Evolutionary conservation across 2,113 vertebrate species (phyloP).

Genomic region (Spizaetus ornatus): DNA sequence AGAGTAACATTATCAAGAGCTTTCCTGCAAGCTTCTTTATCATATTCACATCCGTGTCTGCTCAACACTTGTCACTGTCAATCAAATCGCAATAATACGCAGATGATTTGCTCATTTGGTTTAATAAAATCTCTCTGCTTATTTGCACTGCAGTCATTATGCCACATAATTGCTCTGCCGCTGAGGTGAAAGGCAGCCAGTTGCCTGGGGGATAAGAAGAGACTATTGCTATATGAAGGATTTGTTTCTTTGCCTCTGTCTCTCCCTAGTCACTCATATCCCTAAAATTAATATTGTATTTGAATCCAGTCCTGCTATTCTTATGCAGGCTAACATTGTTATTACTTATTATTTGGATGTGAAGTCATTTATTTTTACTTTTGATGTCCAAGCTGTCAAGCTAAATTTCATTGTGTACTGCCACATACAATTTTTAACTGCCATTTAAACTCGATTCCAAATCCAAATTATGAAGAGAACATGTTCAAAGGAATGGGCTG

Average conservation of each 20-base stretch:
- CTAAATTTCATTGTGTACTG: constrained; percentile 87
- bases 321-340: constrained; percentile 97
- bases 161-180: constrained; percentile 93
- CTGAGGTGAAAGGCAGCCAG: constrained; percentile 90
- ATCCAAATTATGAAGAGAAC: constrained; percentile 81
- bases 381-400: constrained; percentile 87
- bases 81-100: constrained; percentile 98
- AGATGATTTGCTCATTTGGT: constrained; percentile 99
- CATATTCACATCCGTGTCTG: constrained; percentile 86
- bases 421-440: constrained; percentile 93
- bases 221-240: constrained; percentile 91
- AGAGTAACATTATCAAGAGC: constrained; percentile 97
- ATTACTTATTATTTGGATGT: constrained; percentile 96
- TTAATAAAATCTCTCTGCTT: constrained; percentile 99
- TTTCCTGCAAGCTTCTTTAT: constrained; percentile 91
- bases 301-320: constrained; percentile 90
- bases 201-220: constrained; percentile 94
- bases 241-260: constrained; percentile 84
- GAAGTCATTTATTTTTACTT: constrained; percentile 94
- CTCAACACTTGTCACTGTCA: constrained; percentile 99
- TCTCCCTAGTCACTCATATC: constrained; percentile 94
- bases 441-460: constrained; percentile 90
- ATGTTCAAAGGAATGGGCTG: constrained; percentile 79
- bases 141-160: constrained; percentile 98
- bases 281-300: constrained; percentile 99